Conservation (phyloP, 2,888 invertebrate species). For the Morpho achilles region DNA sequence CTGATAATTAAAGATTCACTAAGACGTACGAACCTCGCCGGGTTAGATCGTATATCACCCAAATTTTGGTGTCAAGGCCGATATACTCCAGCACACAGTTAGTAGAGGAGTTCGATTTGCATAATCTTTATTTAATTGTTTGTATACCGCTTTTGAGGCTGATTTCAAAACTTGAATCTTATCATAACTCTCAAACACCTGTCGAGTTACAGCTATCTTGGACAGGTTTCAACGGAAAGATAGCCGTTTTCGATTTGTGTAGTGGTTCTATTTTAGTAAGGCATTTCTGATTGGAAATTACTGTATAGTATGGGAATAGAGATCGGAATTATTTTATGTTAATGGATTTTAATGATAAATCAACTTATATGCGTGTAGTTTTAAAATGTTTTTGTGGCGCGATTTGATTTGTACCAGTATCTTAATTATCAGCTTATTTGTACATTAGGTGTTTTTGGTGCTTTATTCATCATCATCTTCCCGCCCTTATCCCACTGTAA, state of each 20-base stretch:
- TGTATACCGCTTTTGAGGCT: constrained; percentile 24
- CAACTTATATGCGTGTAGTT: constrained; percentile 4
- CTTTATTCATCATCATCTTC: too few relatives aligned
- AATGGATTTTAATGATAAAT: constrained; percentile 10
- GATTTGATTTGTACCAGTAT: not conserved
- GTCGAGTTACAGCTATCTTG: constrained; percentile 23
- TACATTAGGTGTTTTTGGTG: too few relatives aligned
- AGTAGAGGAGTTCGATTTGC: constrained; percentile 28
- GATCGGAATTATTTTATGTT: constrained; percentile 9
- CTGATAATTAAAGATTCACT: too few relatives aligned
- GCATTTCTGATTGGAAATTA: constrained; percentile 21
- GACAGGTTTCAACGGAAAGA: constrained; percentile 18
- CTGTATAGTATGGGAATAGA: constrained; percentile 15
- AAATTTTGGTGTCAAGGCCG: constrained; percentile 26
- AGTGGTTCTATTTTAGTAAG: constrained; percentile 13
- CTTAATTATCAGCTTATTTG: too few relatives aligned
- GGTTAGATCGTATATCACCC: not conserved
- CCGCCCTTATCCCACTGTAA: too few relatives aligned
- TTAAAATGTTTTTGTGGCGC: not conserved
- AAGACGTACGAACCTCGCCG: not conserved
- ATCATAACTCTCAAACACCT: constrained; percentile 28
- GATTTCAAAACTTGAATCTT: constrained; percentile 29
- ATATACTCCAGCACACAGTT: constrained; percentile 3
- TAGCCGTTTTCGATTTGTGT: constrained; percentile 15
- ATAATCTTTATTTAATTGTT: constrained; percentile 37